A percentile compares a stretch with the other conserved stretches of the same genome.
Conservation (phyloP, 2,113 vertebrate genomes). For the Romanogobio albipinnatus region DNA sequence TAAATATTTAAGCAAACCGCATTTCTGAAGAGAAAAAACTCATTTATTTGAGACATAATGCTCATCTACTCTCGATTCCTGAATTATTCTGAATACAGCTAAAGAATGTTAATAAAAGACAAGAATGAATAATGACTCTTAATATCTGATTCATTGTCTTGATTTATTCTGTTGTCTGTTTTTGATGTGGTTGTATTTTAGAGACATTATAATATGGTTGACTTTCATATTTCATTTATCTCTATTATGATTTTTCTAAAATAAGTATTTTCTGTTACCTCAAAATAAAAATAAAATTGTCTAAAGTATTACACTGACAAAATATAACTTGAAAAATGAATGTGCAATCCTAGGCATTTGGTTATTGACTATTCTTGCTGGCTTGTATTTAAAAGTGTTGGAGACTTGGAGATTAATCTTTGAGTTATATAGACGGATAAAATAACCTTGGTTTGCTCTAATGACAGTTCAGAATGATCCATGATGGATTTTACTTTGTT, state of each 20-base stretch:
- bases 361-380: neutral
- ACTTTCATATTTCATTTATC: neutral
- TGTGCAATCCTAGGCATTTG: too few relatives aligned
- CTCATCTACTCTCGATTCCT: neutral
- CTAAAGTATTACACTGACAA: neutral
- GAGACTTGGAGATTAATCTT: neutral
- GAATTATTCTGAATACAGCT: neutral
- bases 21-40: too few relatives aligned
- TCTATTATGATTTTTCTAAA: neutral
- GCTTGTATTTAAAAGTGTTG: neutral
- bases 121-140: neutral
- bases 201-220: neutral
- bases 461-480: too few relatives aligned
- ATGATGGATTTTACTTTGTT: too few relatives aligned
- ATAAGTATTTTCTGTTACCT: neutral
- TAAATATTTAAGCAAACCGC: too few relatives aligned
- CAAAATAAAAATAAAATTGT: neutral
- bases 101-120: neutral
- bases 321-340: neutral
- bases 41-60: too few relatives aligned
- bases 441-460: neutral
- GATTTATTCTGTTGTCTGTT: too few relatives aligned
- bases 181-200: too few relatives aligned
- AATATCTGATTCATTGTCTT: too few relatives aligned
- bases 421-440: neutral